These are phyloP conservation scores for Boloria euphrosyne DNA, from an alignment of 2,888 invertebrate genomes.

Conservation along the genomic window DNA sequence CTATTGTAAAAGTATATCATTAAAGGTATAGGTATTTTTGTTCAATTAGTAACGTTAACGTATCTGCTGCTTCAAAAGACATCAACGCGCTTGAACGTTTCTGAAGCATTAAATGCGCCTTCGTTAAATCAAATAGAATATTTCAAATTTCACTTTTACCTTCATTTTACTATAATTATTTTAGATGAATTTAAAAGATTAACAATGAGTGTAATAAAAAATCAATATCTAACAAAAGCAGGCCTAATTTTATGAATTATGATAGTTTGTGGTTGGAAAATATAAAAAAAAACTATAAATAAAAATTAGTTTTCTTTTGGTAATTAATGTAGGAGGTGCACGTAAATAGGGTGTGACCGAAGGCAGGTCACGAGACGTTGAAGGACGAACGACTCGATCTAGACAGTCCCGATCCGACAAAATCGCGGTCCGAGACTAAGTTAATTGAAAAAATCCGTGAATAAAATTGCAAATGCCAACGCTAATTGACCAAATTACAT, in stretches of 20 bases:
- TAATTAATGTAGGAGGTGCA: conserved; percentile 40
- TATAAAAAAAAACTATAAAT: not conserved
- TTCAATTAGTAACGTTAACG: conserved; percentile 11
- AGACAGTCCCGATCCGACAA: conserved; percentile 35
- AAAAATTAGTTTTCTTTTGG: conserved; percentile 27
- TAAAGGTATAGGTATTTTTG: not conserved
- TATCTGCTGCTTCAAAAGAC: conserved; percentile 46
- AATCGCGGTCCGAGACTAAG: conserved; percentile 28
- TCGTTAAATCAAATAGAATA: too few species aligned
- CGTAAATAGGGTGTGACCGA: conserved; percentile 73
- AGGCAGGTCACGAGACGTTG: conserved; percentile 64
- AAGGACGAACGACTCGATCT: conserved; percentile 43
- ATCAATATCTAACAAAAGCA: too few species aligned
- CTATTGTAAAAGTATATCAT: not conserved
- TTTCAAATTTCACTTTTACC: too few species aligned
- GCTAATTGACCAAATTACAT: conserved; percentile 21
- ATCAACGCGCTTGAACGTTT: conserved; percentile 47
- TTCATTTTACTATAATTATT: too few species aligned
- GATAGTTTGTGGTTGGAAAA: not conserved
- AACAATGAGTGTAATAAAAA: too few species aligned
- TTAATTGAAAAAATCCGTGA: conserved; percentile 26
- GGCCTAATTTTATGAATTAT: too few species aligned
- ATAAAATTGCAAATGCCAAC: conserved; percentile 21
- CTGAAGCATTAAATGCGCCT: conserved; percentile 5
- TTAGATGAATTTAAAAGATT: too few species aligned